Evolutionary conservation across 2,797 vertebrate genomes (phyloP).

Genomic region (Enteromius thamalakanensis): DNA sequence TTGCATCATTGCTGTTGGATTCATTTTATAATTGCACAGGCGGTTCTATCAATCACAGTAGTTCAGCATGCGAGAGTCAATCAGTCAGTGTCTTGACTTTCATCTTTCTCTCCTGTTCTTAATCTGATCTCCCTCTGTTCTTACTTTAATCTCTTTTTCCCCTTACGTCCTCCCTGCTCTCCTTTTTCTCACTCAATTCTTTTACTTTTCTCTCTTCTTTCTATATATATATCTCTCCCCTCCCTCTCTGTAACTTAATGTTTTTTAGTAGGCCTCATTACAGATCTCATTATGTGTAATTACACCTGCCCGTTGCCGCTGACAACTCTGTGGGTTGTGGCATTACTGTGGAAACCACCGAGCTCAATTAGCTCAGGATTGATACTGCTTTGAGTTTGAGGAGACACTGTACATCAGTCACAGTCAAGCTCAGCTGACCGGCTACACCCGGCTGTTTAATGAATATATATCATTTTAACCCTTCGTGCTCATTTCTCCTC

Average conservation of each 20-base stretch:
- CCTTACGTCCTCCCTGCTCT: conserved; percentile 5
- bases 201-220: conserved; percentile 20
- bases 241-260: conserved; percentile 48
- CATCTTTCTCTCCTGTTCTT: conserved; percentile 37
- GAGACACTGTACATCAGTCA: conserved; percentile 80
- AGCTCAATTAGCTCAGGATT: conserved; percentile 79
- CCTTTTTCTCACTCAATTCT: conserved; percentile 18
- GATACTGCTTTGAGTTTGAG: conserved; percentile 77
- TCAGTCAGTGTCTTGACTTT: conserved; percentile 71
- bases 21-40: conserved; percentile 75
- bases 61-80: conserved; percentile 70
- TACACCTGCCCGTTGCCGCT: conserved; percentile 76
- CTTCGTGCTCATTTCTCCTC: conserved; percentile 49
- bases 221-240: conserved; percentile 42
- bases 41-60: conserved; percentile 76
- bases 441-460: conserved; percentile 74
- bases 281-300: conserved; percentile 82
- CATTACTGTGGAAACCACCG: conserved; percentile 63
- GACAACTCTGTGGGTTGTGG: conserved; percentile 76
- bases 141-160: conserved; percentile 20
- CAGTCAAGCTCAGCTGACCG: conserved; percentile 73
- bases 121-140: conserved; percentile 16
- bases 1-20: conserved; percentile 70
- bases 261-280: conserved; percentile 73
- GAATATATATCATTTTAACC: conserved; percentile 81